Evolutionary conservation across 2,113 vertebrate genomes (phyloP).

Genomic region (Scortum barcoo): DNA sequence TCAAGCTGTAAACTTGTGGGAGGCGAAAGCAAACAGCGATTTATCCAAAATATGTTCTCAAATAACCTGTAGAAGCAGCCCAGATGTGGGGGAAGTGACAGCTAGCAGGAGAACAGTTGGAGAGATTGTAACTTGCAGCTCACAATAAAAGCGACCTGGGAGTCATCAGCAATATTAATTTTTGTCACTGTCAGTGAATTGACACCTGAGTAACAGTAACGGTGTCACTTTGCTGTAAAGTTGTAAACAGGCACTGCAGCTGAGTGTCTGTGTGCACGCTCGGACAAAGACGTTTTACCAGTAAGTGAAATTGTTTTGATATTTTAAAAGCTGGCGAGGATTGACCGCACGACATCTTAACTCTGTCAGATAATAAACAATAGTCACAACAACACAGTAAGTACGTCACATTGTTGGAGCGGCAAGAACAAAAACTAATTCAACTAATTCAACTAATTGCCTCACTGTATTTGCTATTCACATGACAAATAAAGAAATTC

Average conservation of each 20-base stretch:
- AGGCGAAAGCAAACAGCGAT: not conserved
- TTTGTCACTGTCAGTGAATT: conserved; percentile 14
- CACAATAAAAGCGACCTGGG: not conserved
- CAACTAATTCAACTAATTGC: too few species aligned
- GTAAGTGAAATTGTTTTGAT: not conserved
- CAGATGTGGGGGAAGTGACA: not conserved
- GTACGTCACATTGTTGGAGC: too few species aligned
- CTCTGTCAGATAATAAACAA: not conserved
- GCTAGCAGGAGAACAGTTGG: not conserved
- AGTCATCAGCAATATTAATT: not conserved
- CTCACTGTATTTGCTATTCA: too few species aligned
- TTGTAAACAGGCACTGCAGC: too few species aligned
- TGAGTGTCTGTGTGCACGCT: too few species aligned
- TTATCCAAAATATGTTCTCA: not conserved
- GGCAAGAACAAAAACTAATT: too few species aligned
- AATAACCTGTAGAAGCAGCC: conserved; percentile 21
- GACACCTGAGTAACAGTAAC: too few species aligned
- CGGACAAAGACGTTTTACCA: too few species aligned
- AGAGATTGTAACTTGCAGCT: not conserved
- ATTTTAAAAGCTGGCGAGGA: not conserved
- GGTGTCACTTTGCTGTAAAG: too few species aligned
- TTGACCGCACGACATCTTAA: not conserved
- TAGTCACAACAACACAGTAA: not conserved
- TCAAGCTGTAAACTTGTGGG: not conserved
- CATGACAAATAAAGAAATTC: too few species aligned